Conservation (phyloP, 2,113 vertebrate genomes). For the Cyprinodon tularosa region DNA sequence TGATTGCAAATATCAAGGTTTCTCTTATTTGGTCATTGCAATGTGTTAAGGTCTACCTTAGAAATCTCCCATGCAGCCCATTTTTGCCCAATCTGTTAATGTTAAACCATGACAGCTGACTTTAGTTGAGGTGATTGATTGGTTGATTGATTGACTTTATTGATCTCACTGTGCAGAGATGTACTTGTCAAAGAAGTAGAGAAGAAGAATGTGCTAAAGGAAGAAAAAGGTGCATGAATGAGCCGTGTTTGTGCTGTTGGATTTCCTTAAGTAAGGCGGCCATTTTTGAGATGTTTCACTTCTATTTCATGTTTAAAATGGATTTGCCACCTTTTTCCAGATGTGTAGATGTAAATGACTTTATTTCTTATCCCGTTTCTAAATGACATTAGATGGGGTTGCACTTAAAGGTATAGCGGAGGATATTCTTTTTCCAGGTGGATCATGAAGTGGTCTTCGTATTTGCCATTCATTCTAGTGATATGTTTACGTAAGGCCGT, state of each 20-base stretch:
- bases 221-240: too few species aligned
- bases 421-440: too few species aligned
- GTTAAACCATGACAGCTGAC: neutral
- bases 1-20: neutral
- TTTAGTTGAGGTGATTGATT: neutral
- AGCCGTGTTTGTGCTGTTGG: too few species aligned
- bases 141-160: too few species aligned
- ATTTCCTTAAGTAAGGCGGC: neutral
- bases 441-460: too few species aligned
- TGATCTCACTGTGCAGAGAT: too few species aligned
- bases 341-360: neutral
- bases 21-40: neutral
- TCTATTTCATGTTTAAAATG: neutral
- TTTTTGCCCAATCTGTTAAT: neutral
- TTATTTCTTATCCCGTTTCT: neutral
- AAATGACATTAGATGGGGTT: neutral
- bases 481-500: too few species aligned
- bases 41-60: neutral
- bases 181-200: too few species aligned
- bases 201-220: too few species aligned
- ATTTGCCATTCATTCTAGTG: too few species aligned
- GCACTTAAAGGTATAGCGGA: neutral
- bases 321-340: neutral
- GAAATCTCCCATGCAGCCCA: neutral
- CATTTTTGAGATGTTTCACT: neutral